A percentile compares a stretch with the other conserved stretches of the same genome.
These are phyloP conservation scores for Phylloscopus whistleri DNA, from an alignment of 2,113 vertebrate genomes.

Conservation along the genomic window DNA sequence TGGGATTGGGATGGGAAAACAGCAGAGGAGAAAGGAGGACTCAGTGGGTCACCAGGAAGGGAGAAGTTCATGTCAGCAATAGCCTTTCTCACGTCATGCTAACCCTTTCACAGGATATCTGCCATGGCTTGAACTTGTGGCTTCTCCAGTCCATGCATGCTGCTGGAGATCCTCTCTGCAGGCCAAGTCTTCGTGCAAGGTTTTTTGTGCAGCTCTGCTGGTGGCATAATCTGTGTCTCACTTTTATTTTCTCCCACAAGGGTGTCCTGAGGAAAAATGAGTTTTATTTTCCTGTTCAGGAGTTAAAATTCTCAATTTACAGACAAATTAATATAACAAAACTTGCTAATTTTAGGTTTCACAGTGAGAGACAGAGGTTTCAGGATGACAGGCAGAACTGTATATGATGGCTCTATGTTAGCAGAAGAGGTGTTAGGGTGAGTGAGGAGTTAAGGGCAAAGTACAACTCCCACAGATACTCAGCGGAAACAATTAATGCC, in stretches of 20 bases:
- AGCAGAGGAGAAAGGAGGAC: neutral
- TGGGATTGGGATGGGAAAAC: neutral
- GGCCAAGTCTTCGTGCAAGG: neutral
- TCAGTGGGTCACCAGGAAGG: neutral
- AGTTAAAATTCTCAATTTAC: neutral
- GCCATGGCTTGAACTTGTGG: neutral
- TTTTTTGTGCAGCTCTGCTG: neutral
- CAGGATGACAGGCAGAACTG: neutral
- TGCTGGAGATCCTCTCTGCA: neutral
- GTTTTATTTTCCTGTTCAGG: neutral
- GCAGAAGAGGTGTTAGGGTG: neutral
- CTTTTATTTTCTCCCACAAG: neutral
- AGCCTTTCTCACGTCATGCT: rapidly evolving
- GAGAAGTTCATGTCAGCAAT: neutral
- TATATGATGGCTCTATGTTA: neutral
- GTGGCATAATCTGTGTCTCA: neutral
- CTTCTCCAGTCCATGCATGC: rapidly evolving
- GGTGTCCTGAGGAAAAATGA: neutral
- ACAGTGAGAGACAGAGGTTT: neutral
- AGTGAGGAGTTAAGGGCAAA: neutral
- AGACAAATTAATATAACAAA: neutral
- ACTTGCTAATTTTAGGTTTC: neutral
- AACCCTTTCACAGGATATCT: neutral
- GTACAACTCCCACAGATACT: neutral
- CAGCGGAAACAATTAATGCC: neutral